Evolutionary conservation across 35 echinoderm and acorn worm species (phyloP).

Genomic region (Holothuria glaberrima): DNA sequence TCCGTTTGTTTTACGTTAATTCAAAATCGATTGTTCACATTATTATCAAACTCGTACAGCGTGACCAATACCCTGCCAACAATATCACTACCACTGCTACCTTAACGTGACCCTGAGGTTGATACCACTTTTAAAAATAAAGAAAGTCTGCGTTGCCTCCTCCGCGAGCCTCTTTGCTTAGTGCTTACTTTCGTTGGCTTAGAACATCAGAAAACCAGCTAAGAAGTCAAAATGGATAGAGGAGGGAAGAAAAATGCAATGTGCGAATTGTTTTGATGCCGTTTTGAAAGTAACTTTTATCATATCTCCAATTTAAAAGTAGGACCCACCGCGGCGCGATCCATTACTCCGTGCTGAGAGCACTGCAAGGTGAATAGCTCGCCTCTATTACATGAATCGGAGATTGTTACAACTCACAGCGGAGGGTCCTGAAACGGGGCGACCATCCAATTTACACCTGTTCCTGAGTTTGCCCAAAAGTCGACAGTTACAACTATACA

Average conservation of each 20-base stretch:
- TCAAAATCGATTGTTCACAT: too few relatives aligned
- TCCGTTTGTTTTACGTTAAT: too few relatives aligned
- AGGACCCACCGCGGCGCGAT: constrained; percentile 48
- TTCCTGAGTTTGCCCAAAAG: constrained; percentile 19
- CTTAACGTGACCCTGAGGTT: too few relatives aligned
- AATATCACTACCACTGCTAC: too few relatives aligned
- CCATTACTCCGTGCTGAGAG: constrained; percentile 42
- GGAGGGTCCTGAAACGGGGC: constrained; percentile 30
- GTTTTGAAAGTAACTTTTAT: constrained; percentile 42
- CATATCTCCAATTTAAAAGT: constrained; percentile 32
- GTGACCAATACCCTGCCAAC: too few relatives aligned
- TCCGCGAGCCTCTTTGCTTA: too few relatives aligned
- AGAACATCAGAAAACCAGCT: too few relatives aligned
- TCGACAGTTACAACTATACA: constrained; percentile 57
- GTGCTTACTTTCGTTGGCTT: too few relatives aligned
- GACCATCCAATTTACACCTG: constrained; percentile 53
- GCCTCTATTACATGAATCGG: constrained; percentile 18
- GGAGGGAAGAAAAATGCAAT: neutral
- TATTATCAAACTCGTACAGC: too few relatives aligned
- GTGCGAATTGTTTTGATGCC: constrained; percentile 24
- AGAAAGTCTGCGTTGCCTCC: too few relatives aligned
- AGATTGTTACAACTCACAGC: constrained; percentile 33
- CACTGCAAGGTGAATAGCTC: constrained; percentile 37
- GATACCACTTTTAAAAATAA: too few relatives aligned
- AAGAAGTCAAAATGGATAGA: neutral